These are phyloP conservation scores for Bos indicus DNA, from an alignment of 2,113 vertebrate species.

Conservation along the genomic window DNA sequence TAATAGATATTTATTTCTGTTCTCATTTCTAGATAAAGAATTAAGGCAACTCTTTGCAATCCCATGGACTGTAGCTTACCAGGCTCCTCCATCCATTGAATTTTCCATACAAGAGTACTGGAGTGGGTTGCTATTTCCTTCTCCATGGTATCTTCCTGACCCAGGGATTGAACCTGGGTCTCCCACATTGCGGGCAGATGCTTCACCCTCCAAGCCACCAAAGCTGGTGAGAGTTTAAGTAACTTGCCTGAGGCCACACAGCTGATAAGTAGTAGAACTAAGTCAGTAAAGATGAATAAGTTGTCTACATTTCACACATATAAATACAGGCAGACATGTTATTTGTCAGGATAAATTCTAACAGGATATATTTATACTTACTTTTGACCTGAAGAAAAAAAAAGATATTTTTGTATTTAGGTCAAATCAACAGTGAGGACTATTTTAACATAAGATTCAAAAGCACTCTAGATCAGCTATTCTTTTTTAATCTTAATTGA, in stretches of 20 bases:
- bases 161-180: too few species aligned
- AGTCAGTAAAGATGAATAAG: background rate
- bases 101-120: too few species aligned
- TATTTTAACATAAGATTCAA: background rate
- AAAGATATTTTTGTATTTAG: background rate
- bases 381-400: background rate
- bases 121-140: too few species aligned
- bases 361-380: background rate
- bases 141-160: too few species aligned
- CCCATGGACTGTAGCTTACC: too few species aligned
- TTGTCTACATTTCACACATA: background rate
- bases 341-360: background rate
- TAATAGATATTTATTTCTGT: background rate
- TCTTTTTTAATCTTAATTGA: background rate
- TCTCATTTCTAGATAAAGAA: background rate
- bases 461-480: background rate
- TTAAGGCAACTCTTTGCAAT: background rate
- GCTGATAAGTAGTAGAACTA: background rate
- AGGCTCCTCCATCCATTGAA: too few species aligned
- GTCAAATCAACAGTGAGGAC: background rate
- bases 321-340: background rate
- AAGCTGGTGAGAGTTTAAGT: background rate
- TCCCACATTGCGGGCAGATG: too few species aligned
- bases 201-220: too few species aligned
- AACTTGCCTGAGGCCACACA: background rate